Conservation (phyloP, 1,140 invertebrate species). For the Heterodera carotae region DNA sequence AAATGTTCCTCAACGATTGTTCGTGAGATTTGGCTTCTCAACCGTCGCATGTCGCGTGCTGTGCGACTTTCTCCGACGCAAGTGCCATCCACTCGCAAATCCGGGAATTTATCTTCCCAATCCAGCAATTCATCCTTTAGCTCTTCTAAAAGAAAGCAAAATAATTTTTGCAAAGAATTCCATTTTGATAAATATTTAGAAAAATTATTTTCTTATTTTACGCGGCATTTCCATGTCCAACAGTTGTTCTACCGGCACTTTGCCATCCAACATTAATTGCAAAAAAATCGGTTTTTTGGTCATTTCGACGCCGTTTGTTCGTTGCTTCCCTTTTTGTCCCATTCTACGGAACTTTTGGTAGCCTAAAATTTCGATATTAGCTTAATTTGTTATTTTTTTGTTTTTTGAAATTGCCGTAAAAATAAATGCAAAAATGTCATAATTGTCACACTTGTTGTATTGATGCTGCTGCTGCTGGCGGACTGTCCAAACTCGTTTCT, state of each 20-base stretch:
- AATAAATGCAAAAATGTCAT: too few relatives aligned
- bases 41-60: not conserved
- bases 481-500: not conserved
- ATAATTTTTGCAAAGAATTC: not conserved
- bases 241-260: not conserved
- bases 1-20: not conserved
- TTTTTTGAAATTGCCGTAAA: not conserved
- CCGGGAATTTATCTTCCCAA: not conserved
- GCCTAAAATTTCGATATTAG: not conserved
- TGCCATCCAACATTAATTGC: constrained; percentile 3
- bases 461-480: too few relatives aligned
- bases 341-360: not conserved
- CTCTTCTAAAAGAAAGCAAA: not conserved
- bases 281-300: not conserved
- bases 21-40: not conserved
- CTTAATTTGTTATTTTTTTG: not conserved
- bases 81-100: not conserved
- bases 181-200: too few relatives aligned
- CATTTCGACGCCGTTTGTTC: not conserved
- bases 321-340: not conserved
- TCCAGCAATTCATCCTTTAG: not conserved
- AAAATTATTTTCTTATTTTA: not conserved
- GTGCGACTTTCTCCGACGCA: not conserved
- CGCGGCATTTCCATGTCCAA: constrained; percentile 10
- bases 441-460: too few relatives aligned